These are phyloP conservation scores for Malurus splendens DNA, from an alignment of 2,797 vertebrate species.

Conservation along the genomic window DNA sequence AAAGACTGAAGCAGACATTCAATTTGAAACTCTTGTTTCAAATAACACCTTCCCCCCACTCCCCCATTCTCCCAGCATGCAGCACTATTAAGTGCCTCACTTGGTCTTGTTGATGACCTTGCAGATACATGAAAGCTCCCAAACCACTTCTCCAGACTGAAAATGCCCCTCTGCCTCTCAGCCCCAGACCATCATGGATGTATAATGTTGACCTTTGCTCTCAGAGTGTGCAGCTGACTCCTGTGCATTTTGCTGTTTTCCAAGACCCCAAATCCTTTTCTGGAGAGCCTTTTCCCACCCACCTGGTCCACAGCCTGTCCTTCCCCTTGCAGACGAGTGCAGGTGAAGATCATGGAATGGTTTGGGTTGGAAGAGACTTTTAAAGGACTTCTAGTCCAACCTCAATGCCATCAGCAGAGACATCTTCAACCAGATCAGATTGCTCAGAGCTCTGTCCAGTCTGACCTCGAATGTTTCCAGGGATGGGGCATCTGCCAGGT, in stretches of 20 bases:
- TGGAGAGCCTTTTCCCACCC: background rate
- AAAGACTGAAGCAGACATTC: background rate
- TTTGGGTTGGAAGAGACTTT: background rate
- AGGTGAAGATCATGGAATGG: background rate
- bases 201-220: background rate
- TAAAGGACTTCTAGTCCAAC: background rate
- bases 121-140: background rate
- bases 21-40: background rate
- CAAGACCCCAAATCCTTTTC: background rate
- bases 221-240: background rate
- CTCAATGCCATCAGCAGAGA: background rate
- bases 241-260: background rate
- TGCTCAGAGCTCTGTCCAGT: background rate
- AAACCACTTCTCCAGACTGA: background rate
- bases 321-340: background rate
- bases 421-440: background rate
- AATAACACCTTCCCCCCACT: background rate
- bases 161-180: background rate
- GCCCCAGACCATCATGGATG: rapidly evolving
- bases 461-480: background rate
- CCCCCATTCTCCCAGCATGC: background rate
- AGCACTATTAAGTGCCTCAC: background rate
- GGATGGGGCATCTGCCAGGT: background rate
- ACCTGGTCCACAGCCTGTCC: background rate
- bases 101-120: background rate